phyloP scores from a whole-genome alignment of 2,113 vertebrate genomes.

The Phocoena sinus region DNA sequence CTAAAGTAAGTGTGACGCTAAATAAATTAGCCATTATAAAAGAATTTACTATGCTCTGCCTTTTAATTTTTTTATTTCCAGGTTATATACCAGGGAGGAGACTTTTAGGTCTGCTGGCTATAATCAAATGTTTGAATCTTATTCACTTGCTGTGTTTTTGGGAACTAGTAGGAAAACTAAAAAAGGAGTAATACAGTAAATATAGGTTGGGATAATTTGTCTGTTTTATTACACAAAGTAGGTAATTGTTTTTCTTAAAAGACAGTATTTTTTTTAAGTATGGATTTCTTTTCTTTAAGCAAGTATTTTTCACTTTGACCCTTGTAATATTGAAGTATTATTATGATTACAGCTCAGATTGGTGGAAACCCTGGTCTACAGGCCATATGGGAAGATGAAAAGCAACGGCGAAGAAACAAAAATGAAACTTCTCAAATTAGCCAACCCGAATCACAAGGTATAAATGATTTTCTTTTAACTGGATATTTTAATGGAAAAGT shows the following conservation, averaged over 20 bases:
- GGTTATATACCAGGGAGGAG: not conserved
- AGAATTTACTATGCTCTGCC: constrained; percentile 16
- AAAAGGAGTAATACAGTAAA: constrained; percentile 1
- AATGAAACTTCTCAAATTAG: constrained; percentile 91
- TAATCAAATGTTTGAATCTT: constrained; percentile 13
- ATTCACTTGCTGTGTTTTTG: constrained; percentile 3
- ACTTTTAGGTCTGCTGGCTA: not conserved
- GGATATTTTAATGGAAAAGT: not conserved
- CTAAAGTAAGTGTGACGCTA: not conserved
- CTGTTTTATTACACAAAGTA: not conserved
- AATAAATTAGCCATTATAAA: constrained; percentile 3
- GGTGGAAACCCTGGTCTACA: constrained; percentile 96
- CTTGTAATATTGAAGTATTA: constrained; percentile 51
- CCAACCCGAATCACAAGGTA: constrained; percentile 92
- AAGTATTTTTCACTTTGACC: constrained; percentile 50
- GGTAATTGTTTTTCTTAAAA: constrained; percentile 27
- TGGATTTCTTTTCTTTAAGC: not conserved
- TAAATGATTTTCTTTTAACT: constrained; percentile 41
- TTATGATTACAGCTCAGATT: constrained; percentile 88
- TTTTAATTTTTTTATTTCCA: constrained; percentile 19
- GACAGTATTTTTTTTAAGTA: not conserved
- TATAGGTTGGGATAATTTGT: not conserved
- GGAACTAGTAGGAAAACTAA: constrained; percentile 22
- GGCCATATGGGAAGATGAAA: constrained; percentile 99
- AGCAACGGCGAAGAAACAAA: constrained; percentile 91